Evolutionary conservation across 2,888 invertebrate genomes (phyloP), one percentile per base, ranked within the genome.

Genomic region (Lepidochrysops patricia): DNA sequence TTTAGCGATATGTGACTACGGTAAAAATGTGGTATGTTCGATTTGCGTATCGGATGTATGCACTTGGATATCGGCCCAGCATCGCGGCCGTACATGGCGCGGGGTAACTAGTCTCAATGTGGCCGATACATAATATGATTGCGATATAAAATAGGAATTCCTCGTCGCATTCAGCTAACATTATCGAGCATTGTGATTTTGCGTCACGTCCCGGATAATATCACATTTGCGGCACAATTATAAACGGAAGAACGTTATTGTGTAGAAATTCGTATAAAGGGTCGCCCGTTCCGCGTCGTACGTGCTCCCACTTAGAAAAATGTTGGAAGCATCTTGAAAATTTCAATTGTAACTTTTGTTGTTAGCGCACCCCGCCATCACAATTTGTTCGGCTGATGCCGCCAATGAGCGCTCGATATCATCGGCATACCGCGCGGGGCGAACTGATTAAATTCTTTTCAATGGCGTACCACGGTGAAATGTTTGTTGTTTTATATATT

Each of bases 341-440:
- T 88, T 85, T 85, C 84, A 84, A 84, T 87, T 84, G 86, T 85
- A 81, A 76, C 80, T 77, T 84, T 82, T 80, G 80, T 80, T 79
- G 72, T 77, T 76, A 73, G 75, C 74, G 73, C 76, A 74, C 73
- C 68, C 72, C 75, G 76, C 78, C 75, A 76, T 75, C 78, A 74
- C 80, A 84, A 86, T 85, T 85, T 84, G 84, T 84, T 79, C 78
- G 75, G 73, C 70, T 72, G 73, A 77, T 76, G 74, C 77, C 75
- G 76, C 76, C 74, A 79, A 77, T 79, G 79, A 81, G 76, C 72
- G 73, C 75, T 35, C 58, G 84, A 84, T 86, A 84, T 84, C 78
- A 85, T 85, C 82, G 80, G 77, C 74, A 80, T 84, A 78, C 82
- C 77, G 73, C 79, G 75, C 75, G 76, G 60, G 80, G 80, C 78